Evolutionary conservation across 1,140 invertebrate genomes (phyloP).

Genomic region (Megalopta genalis): DNA sequence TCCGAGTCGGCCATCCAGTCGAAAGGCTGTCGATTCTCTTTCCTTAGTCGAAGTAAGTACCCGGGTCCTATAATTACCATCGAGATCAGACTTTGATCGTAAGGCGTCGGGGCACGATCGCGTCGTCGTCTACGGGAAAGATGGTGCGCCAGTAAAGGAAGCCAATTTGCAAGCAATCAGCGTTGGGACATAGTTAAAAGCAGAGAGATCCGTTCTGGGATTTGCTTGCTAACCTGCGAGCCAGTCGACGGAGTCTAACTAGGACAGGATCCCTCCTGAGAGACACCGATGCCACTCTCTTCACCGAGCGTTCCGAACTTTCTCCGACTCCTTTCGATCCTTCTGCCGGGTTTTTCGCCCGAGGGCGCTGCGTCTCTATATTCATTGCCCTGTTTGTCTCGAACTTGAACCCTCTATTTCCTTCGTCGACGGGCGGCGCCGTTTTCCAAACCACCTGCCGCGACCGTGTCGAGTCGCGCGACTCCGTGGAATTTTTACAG

Average conservation of each 20-base stretch:
- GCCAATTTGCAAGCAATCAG: slow-evolving; percentile 75
- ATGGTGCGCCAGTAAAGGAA: slow-evolving; percentile 62
- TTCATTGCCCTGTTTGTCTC: neutral
- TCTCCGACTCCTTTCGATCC: slow-evolving; percentile 28
- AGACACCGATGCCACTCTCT: slow-evolving; percentile 56
- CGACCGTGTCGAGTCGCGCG: no score
- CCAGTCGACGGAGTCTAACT: slow-evolving; percentile 60
- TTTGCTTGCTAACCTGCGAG: slow-evolving; percentile 71
- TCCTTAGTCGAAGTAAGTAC: slow-evolving; percentile 1
- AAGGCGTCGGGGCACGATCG: slow-evolving; percentile 49
- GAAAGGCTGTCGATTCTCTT: slow-evolving; percentile 13
- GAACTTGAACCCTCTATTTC: neutral
- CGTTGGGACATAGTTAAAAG: slow-evolving; percentile 71
- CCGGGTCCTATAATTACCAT: slow-evolving; percentile 33
- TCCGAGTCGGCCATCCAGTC: neutral
- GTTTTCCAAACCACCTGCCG: no score
- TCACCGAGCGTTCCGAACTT: slow-evolving; percentile 26
- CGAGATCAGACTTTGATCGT: slow-evolving; percentile 52
- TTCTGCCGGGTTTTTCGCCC: neutral
- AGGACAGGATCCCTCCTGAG: slow-evolving; percentile 68
- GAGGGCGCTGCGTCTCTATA: neutral
- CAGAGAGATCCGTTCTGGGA: slow-evolving; percentile 61
- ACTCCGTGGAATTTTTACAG: no score
- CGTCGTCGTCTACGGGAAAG: slow-evolving; percentile 34
- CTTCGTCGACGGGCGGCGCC: no score